Conservation (phyloP, 2,888 invertebrate species). For the Chouioia cunea region DNA sequence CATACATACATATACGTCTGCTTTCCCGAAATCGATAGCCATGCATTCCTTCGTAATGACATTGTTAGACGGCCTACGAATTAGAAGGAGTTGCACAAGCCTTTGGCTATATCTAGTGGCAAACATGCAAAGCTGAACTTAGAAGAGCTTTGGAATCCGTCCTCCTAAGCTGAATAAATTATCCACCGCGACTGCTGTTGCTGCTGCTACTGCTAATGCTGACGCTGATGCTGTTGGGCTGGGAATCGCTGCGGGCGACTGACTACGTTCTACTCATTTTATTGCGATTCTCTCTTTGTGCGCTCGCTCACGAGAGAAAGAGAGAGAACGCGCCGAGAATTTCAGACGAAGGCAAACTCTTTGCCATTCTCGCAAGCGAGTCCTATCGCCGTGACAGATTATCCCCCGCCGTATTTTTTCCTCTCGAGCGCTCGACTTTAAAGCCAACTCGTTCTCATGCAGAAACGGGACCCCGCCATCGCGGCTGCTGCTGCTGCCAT, state of each 20-base stretch:
- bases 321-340: constrained; percentile 8
- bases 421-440: neutral
- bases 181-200: constrained; percentile 55
- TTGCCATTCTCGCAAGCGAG: too few relatives aligned
- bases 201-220: constrained; percentile 48
- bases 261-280: constrained; percentile 39
- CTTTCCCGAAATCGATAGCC: too few relatives aligned
- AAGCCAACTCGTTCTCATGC: too few relatives aligned
- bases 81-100: constrained; percentile 5
- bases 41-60: constrained; percentile 27
- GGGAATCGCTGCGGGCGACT: constrained; percentile 48
- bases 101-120: neutral
- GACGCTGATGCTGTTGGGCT: constrained; percentile 18
- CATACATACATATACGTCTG: too few relatives aligned
- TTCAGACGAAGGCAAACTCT: neutral
- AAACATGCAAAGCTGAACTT: neutral
- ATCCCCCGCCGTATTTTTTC: constrained; percentile 6
- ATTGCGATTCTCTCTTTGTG: constrained; percentile 44
- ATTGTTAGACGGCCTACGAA: constrained; percentile 6
- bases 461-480: constrained; percentile 11
- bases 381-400: too few relatives aligned
- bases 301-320: constrained; percentile 8
- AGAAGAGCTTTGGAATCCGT: constrained; percentile 22
- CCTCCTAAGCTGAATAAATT: constrained; percentile 65
- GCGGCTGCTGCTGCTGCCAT: constrained; percentile 6